These are phyloP conservation scores for Athrips mouffetella DNA, from an alignment of 2,888 invertebrate species.

Conservation along the genomic window DNA sequence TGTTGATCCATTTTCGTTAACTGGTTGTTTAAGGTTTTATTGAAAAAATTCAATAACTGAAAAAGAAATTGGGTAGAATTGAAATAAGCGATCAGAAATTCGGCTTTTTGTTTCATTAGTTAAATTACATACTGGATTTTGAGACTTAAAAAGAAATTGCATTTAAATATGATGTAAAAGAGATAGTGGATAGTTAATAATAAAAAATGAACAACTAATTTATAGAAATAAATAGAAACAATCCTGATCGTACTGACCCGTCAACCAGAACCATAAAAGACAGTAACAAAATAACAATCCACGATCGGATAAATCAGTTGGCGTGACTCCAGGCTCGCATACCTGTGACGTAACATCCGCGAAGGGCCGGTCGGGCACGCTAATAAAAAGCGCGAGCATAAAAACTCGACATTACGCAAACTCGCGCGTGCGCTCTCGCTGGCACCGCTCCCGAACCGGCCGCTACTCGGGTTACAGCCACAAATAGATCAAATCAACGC, in stretches of 20 bases:
- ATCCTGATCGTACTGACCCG: conserved; percentile 36
- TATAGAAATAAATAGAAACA: conserved; percentile 7
- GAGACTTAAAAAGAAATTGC: not conserved
- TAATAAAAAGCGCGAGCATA: conserved; percentile 64
- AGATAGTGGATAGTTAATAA: too few relatives aligned
- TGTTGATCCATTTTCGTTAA: not conserved
- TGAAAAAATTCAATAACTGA: too few relatives aligned
- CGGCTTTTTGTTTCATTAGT: too few relatives aligned
- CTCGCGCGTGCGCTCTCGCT: conserved; percentile 47
- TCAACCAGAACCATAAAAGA: conserved; percentile 73
- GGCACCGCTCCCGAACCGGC: conserved; percentile 70
- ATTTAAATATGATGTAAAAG: too few relatives aligned
- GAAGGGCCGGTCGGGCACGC: conserved; percentile 66
- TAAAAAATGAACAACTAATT: not conserved
- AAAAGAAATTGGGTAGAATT: too few relatives aligned
- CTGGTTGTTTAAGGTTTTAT: conserved; percentile 8
- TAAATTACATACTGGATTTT: too few relatives aligned
- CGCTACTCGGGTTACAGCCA: conserved; percentile 73
- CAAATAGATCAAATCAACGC: conserved; percentile 78
- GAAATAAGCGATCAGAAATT: too few relatives aligned
- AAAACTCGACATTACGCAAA: conserved; percentile 70
- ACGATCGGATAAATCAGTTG: conserved; percentile 67
- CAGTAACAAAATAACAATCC: conserved; percentile 61
- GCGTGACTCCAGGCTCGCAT: conserved; percentile 64
- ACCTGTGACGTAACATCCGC: conserved; percentile 74